These are phyloP conservation scores for Ahaetulla prasina DNA, from an alignment of 2,113 vertebrate genomes.

Conservation along the genomic window DNA sequence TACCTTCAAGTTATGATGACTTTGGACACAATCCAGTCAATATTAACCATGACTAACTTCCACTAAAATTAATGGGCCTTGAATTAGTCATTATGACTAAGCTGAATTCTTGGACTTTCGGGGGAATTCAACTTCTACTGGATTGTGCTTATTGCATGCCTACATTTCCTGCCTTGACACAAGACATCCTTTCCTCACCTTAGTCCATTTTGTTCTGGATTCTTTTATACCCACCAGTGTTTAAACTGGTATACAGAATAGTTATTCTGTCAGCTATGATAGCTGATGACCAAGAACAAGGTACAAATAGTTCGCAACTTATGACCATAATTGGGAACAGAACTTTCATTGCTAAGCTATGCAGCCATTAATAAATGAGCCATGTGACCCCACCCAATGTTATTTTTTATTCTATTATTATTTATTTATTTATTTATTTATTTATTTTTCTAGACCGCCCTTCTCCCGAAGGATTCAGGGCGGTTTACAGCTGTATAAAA, in stretches of 20 bases:
- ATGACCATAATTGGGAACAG: neutral
- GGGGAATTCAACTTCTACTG: neutral
- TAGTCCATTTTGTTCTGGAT: neutral
- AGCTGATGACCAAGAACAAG: neutral
- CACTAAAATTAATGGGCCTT: neutral
- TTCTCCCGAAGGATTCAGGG: too few relatives aligned
- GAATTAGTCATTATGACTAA: constrained; percentile 11
- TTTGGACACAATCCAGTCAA: neutral
- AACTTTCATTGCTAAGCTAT: neutral
- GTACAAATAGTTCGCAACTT: neutral
- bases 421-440: too few relatives aligned
- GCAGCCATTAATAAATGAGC: neutral
- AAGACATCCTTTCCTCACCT: neutral
- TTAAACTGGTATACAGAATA: neutral
- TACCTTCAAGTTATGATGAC: neutral
- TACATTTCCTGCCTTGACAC: neutral
- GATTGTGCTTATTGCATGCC: neutral
- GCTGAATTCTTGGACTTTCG: neutral
- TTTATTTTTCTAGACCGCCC: too few relatives aligned
- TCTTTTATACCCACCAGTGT: neutral
- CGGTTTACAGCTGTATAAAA: too few relatives aligned
- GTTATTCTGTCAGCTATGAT: neutral
- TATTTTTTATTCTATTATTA: neutral
- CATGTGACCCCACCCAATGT: neutral
- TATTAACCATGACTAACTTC: constrained; percentile 7